Base-by-base conservation (phyloP, 2,888 invertebrate genomes). In the Ommatoiulus sabulosus region DNA sequence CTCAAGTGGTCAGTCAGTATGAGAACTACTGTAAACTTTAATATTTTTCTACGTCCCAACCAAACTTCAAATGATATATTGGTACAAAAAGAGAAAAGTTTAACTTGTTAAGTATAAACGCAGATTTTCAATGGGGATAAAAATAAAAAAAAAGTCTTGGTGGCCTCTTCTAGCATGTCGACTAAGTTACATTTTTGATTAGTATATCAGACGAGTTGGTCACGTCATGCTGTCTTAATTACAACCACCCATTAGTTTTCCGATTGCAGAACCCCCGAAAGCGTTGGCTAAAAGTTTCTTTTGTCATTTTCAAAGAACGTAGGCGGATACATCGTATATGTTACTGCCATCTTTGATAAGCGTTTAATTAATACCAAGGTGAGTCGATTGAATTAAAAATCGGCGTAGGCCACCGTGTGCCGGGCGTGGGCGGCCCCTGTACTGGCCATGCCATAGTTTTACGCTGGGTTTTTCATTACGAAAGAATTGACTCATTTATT, bases 341-440 rank as follows among this genome's bases (percentile, higher is more conserved):
- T 72, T 72, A 72, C 72, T 24, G 24, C 72, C 72, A 72, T 72
- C 72, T 72, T 72, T 72, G 72, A 72, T 72, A 72, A 72, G 24
- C n/a, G 72, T 72, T 72, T 72, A 72, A 72, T 72, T 72, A 72
- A 72, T 72, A 72, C 72, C 72, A 72, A 72, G 72, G 72, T 72
- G 72, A 72, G 24, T 8, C 72, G 24, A 24, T 72, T 72, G 72
- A 72, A 72, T 72, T 72, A 72, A 72, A 72, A 72, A 24, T 72
- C 10, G 10, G 24, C 72, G 72, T 72, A 24, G 72, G 72, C 72
- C 24, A n/a, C 24, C 72, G 12, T 72, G 72, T 10, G 24, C 24
- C 72, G 72, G 24, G 24, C 12, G 72, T 72, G 72, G 72, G 72
- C 72, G 72, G 24, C 24, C 72, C 10, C 3, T 72, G 72, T 72